These are phyloP conservation scores for Papilio demoleus DNA, from an alignment of 2,888 invertebrate species.

Conservation along the genomic window DNA sequence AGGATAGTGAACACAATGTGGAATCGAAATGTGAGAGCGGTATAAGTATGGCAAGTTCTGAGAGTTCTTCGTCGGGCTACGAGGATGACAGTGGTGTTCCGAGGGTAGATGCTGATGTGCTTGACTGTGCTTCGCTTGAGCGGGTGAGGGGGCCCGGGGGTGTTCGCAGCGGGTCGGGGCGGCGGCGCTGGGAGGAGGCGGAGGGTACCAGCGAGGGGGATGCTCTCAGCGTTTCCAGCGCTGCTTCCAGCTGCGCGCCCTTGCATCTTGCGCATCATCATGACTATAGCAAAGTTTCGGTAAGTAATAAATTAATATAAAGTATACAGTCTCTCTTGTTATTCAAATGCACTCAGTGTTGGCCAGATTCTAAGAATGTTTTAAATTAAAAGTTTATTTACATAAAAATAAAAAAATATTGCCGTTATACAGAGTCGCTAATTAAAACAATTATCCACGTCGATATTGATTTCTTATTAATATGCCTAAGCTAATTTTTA, in stretches of 20 bases:
- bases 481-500: too few species aligned
- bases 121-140: constrained; percentile 80
- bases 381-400: too few species aligned
- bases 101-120: constrained; percentile 65
- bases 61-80: constrained; percentile 70
- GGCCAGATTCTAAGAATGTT: neutral
- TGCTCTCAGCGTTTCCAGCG: constrained; percentile 77
- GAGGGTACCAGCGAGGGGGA: constrained; percentile 77
- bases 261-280: constrained; percentile 73
- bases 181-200: constrained; percentile 77
- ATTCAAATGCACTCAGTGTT: constrained; percentile 28
- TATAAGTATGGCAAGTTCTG: constrained; percentile 68
- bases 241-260: constrained; percentile 77
- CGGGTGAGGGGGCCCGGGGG: constrained; percentile 73
- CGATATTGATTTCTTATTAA: too few species aligned
- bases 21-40: constrained; percentile 72
- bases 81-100: constrained; percentile 75
- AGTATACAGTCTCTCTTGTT: neutral
- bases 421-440: too few species aligned
- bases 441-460: too few species aligned
- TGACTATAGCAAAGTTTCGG: constrained; percentile 79
- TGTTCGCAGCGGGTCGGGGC: constrained; percentile 82
- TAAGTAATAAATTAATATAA: constrained; percentile 54
- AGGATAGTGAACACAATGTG: constrained; percentile 56
- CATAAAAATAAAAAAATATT: too few species aligned